Evolutionary conservation across 2,888 invertebrate genomes (phyloP).

Genomic region (Folsomia candida): DNA sequence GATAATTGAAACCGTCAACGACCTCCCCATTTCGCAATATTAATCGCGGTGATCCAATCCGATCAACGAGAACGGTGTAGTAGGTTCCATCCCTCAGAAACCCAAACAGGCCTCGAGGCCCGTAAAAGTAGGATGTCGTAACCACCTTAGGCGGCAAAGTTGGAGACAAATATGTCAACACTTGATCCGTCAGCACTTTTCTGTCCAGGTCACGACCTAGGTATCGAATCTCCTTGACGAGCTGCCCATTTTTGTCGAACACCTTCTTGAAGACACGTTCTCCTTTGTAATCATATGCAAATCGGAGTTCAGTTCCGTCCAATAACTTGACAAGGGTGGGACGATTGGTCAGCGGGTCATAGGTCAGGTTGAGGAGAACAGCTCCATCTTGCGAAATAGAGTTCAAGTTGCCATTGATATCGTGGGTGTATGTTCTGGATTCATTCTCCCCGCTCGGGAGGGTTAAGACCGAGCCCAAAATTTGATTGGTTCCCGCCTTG

Average conservation of each 20-base stretch:
- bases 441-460: conserved; percentile 11
- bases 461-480: too few relatives aligned
- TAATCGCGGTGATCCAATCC: conserved; percentile 45
- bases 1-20: conserved; percentile 50
- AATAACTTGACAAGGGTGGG: conserved; percentile 4
- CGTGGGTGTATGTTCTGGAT: too few relatives aligned
- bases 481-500: conserved; percentile 13
- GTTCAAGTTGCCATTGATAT: too few relatives aligned
- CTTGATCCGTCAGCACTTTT: conserved; percentile 25
- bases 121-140: conserved; percentile 25
- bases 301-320: conserved; percentile 19
- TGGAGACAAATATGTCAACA: background rate
- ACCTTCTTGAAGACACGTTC: conserved; percentile 33
- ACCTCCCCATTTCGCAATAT: conserved; percentile 40
- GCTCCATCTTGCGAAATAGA: too few relatives aligned
- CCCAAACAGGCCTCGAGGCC: conserved; percentile 27
- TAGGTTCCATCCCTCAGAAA: conserved; percentile 28
- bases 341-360: conserved; percentile 35
- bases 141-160: background rate
- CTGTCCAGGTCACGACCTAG: conserved; percentile 23
- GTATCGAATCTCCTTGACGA: conserved; percentile 12
- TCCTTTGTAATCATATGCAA: conserved; percentile 33
- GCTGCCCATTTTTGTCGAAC: background rate
- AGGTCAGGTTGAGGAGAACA: conserved; percentile 32
- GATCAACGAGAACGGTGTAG: conserved; percentile 45